Conservation (phyloP, 2,113 vertebrate species). For the Rhinoptilus africanus region DNA sequence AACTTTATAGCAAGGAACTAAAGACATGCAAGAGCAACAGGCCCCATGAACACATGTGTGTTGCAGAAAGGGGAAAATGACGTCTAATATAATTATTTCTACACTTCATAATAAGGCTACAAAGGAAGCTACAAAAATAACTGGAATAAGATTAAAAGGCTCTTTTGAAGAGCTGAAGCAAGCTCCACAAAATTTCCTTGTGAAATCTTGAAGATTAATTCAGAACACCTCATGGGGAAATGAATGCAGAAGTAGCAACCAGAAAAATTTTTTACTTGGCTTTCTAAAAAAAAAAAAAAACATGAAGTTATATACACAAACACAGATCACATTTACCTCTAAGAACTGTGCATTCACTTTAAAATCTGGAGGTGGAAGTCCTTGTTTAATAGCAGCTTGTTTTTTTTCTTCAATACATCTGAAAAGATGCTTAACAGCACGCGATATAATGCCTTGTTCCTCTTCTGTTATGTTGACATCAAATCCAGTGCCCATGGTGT, state of each 20-base stretch:
- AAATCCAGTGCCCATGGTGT: slow-evolving; percentile 98
- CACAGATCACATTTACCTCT: slow-evolving; percentile 78
- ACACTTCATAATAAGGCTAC: not conserved
- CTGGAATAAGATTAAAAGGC: not conserved
- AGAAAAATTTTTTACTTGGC: not conserved
- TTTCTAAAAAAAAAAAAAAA: not conserved
- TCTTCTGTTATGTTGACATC: slow-evolving; percentile 90
- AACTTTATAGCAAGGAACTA: too few species aligned
- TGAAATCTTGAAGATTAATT: not conserved
- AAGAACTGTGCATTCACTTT: slow-evolving; percentile 98
- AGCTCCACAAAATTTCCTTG: not conserved
- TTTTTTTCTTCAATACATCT: slow-evolving; percentile 89
- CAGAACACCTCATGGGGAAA: not conserved
- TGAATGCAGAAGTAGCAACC: not conserved
- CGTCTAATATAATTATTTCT: not conserved
- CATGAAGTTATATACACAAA: not conserved
- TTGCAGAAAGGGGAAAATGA: not conserved
- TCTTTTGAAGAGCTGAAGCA: not conserved
- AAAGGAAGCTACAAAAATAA: not conserved
- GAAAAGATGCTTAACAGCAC: slow-evolving; percentile 92
- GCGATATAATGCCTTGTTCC: slow-evolving; percentile 94
- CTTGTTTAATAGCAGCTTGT: slow-evolving; percentile 82
- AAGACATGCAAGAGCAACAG: not conserved
- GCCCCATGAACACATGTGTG: not conserved
- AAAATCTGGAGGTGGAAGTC: slow-evolving; percentile 92